Conservation (phyloP, 2,113 vertebrate species). For the Lophius piscatorius region DNA sequence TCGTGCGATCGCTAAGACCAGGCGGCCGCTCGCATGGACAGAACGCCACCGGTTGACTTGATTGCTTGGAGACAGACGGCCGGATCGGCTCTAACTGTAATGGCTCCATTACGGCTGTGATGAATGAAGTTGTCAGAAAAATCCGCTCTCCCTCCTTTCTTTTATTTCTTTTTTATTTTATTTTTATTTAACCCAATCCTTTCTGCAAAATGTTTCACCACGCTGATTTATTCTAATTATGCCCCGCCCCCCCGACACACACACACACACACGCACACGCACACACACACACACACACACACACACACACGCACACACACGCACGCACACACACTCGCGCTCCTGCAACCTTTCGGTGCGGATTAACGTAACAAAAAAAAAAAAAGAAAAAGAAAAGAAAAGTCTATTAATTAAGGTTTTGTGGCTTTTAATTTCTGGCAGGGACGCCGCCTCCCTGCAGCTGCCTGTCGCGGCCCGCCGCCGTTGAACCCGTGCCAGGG, state of each 20-base stretch:
- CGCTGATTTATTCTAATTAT: constrained; percentile 96
- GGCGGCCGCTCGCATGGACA: constrained; percentile 74
- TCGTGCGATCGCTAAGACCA: neutral
- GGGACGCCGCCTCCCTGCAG: constrained; percentile 92
- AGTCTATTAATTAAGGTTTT: constrained; percentile 96
- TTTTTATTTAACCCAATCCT: constrained; percentile 40
- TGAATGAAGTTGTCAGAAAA: constrained; percentile 90
- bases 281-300: too few species aligned
- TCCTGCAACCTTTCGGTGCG: constrained; percentile 85
- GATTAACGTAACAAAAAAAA: constrained; percentile 92
- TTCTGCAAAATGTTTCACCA: constrained; percentile 82
- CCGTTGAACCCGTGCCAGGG: constrained; percentile 94
- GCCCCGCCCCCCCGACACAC: constrained; percentile 28
- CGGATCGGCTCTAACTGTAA: constrained; percentile 85
- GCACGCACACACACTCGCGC: constrained; percentile 77
- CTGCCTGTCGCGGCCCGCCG: constrained; percentile 88
- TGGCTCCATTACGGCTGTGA: constrained; percentile 88
- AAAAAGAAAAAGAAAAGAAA: too few species aligned
- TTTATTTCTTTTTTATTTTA: constrained; percentile 6
- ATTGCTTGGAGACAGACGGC: constrained; percentile 82
- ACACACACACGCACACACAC: too few species aligned
- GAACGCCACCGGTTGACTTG: constrained; percentile 58
- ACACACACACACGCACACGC: neutral
- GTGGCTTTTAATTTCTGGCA: constrained; percentile 96
- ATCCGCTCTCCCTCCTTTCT: neutral